Percentiles rank a stretch among this genome's conserved stretches.
These are phyloP conservation scores for Phylloscopus collybita DNA, from an alignment of 2,797 vertebrate genomes.

Conservation along the genomic window DNA sequence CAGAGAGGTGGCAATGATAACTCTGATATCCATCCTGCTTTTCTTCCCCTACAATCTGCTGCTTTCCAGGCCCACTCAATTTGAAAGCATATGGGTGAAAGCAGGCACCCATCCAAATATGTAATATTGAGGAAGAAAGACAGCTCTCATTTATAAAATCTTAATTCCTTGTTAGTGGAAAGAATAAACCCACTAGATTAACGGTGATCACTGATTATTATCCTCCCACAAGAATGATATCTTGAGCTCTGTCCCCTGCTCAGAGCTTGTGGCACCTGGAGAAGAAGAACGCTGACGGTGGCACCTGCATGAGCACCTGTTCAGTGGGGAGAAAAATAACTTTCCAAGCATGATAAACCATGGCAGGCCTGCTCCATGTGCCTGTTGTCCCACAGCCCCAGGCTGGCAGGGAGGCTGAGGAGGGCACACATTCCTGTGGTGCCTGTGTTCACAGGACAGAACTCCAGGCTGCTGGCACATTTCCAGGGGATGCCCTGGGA, in stretches of 20 bases:
- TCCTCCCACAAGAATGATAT: not conserved
- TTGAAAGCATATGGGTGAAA: constrained; percentile 40
- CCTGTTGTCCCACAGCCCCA: not conserved
- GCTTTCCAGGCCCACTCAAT: constrained; percentile 4
- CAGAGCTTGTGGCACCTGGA: not conserved
- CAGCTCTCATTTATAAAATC: not conserved
- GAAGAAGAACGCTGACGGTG: not conserved
- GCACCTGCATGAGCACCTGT: not conserved
- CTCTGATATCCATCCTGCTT: not conserved
- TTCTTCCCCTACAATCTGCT: not conserved
- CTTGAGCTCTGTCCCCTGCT: not conserved
- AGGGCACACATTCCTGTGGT: too few species aligned
- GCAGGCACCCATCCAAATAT: not conserved
- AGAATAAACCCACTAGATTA: not conserved
- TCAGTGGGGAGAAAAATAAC: not conserved
- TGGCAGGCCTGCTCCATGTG: not conserved
- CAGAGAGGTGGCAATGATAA: not conserved
- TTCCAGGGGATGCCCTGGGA: not conserved
- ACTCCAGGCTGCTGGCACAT: not conserved
- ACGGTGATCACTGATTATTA: not conserved
- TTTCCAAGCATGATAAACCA: not conserved
- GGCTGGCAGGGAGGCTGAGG: not conserved
- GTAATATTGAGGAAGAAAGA: not conserved
- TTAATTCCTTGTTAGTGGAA: not conserved
- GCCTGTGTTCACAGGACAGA: rapidly evolving